Conservation (phyloP, 1,140 invertebrate species). For the Rhyacophila brunnea region DNA sequence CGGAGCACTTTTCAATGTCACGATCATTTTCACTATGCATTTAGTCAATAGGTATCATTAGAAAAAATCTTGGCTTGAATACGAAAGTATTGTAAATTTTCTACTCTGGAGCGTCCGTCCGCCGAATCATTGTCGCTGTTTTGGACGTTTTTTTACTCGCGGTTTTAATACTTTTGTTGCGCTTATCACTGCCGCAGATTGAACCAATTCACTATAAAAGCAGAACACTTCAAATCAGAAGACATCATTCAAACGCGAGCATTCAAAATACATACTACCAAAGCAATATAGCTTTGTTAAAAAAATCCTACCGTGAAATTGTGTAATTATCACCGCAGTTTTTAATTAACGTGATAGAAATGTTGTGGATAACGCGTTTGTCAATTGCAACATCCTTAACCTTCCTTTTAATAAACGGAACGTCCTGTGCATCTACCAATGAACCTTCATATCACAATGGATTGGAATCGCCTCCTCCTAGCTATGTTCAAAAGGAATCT, state of each 20-base stretch:
- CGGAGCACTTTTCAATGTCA: no score
- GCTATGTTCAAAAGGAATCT: slow-evolving; percentile 11
- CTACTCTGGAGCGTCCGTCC: no score
- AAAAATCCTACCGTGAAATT: background rate
- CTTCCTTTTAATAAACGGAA: background rate
- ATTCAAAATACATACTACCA: background rate
- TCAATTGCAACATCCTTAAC: background rate
- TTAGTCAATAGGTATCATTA: no score
- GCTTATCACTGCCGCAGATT: background rate
- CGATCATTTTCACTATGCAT: no score
- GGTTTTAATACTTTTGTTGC: no score
- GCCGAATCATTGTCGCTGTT: no score
- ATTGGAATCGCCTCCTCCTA: slow-evolving; percentile 17
- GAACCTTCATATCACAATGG: slow-evolving; percentile 32
- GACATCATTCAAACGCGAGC: slow-evolving; percentile 6
- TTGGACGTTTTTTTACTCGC: no score
- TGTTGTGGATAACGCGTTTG: slow-evolving; percentile 9
- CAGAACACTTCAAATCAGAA: slow-evolving; percentile 5
- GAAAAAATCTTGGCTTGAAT: no score
- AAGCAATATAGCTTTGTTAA: background rate
- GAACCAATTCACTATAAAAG: background rate
- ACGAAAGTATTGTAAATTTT: no score
- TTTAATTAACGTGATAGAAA: background rate
- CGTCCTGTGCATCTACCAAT: slow-evolving; percentile 18
- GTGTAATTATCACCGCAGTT: no score